Evolutionary conservation across 2,888 invertebrate species (phyloP).

Genomic region (Synanthedon myopaeformis): DNA sequence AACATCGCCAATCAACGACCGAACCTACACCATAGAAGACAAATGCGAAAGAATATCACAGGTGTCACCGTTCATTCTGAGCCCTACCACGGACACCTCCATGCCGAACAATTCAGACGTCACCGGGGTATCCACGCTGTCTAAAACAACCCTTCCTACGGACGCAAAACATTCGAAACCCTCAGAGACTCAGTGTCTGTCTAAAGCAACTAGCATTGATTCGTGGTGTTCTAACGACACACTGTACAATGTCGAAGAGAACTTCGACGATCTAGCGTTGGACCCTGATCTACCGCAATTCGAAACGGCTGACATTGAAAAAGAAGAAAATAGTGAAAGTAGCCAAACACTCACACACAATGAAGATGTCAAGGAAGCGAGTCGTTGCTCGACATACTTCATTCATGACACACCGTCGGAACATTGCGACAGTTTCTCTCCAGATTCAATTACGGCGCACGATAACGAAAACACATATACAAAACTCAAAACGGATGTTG

Average conservation of each 20-base stretch:
- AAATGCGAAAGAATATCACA: slow-evolving; percentile 53
- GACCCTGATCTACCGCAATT: slow-evolving; percentile 44
- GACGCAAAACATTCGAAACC: slow-evolving; percentile 62
- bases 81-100: slow-evolving; percentile 51
- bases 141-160: slow-evolving; percentile 58
- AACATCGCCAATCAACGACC: slow-evolving; percentile 33
- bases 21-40: slow-evolving; percentile 42
- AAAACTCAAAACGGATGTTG: slow-evolving; percentile 40
- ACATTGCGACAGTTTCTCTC: slow-evolving; percentile 46
- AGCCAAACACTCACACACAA: slow-evolving; percentile 51
- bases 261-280: slow-evolving; percentile 58
- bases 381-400: slow-evolving; percentile 54
- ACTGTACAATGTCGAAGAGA: slow-evolving; percentile 73
- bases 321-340: slow-evolving; percentile 44
- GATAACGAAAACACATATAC: slow-evolving; percentile 56
- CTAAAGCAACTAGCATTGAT: slow-evolving; percentile 72
- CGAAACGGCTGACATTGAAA: slow-evolving; percentile 23
- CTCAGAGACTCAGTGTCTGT: slow-evolving; percentile 53
- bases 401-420: slow-evolving; percentile 55
- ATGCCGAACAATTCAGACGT: slow-evolving; percentile 40
- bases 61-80: slow-evolving; percentile 54
- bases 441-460: slow-evolving; percentile 56
- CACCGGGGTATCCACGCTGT: slow-evolving; percentile 57
- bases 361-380: slow-evolving; percentile 46
- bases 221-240: slow-evolving; percentile 76